A percentile compares a stretch with the other conserved stretches of the same genome.
phyloP scores from a whole-genome alignment of 2,888 invertebrate genomes.

The Machimus rusticus region DNA sequence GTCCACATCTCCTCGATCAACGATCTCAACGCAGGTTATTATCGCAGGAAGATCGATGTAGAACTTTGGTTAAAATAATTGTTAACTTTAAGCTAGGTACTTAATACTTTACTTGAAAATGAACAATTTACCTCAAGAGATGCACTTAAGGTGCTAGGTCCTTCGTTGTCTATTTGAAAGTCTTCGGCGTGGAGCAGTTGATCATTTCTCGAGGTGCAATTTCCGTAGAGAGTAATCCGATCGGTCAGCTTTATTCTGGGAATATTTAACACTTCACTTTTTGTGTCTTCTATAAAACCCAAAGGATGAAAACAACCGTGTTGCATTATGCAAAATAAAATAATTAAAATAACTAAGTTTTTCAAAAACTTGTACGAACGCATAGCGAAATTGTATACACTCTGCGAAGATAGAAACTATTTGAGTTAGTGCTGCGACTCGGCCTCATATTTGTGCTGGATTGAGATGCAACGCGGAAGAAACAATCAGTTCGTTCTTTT shows the following conservation, averaged over 20 bases:
- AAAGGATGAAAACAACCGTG: neutral
- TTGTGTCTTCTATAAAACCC: neutral
- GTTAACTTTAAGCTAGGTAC: neutral
- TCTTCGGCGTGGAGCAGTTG: constrained; percentile 45
- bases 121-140: constrained; percentile 44
- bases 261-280: neutral
- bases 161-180: constrained; percentile 45
- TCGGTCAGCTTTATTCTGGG: neutral
- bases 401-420: neutral
- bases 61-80: constrained; percentile 35
- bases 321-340: neutral
- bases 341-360: neutral
- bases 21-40: constrained; percentile 48
- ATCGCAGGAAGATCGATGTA: constrained; percentile 44
- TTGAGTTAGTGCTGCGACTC: neutral
- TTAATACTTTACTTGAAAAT: neutral
- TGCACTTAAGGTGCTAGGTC: constrained; percentile 46
- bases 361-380: neutral
- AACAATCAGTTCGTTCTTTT: neutral
- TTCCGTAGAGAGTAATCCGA: constrained; percentile 32
- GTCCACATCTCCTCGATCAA: constrained; percentile 44
- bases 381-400: neutral
- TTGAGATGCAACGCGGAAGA: neutral
- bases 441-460: neutral
- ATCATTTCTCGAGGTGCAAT: constrained; percentile 15